Conservation (phyloP, 2,797 vertebrate genomes). For the Heteromormyrus szaboi region DNA sequence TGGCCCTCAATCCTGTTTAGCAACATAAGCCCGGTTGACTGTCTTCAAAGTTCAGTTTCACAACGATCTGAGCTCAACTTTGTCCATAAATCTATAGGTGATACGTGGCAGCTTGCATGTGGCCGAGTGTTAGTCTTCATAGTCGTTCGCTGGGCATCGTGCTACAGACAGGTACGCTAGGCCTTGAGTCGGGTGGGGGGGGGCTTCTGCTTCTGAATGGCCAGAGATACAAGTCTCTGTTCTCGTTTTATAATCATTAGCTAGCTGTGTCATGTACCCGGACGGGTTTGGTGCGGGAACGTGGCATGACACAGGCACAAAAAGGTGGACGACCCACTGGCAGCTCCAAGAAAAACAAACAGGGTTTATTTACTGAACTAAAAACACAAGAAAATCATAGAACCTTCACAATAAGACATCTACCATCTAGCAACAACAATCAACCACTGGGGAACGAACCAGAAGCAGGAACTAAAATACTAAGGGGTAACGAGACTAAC, state of each 20-base stretch:
- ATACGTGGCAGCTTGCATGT: not conserved
- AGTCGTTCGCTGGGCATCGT: not conserved
- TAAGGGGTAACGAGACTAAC: too few species aligned
- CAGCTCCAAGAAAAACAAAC: too few species aligned
- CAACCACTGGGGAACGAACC: too few species aligned
- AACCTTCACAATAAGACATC: too few species aligned
- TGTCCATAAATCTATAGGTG: not conserved
- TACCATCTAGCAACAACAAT: too few species aligned
- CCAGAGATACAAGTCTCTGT: not conserved
- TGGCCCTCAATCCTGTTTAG: not conserved
- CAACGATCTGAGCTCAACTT: not conserved
- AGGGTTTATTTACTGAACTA: too few species aligned
- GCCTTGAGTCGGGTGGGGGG: not conserved
- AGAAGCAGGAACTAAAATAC: too few species aligned
- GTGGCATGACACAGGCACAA: too few species aligned
- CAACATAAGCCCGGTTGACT: not conserved
- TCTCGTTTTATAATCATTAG: not conserved
- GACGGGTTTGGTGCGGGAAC: too few species aligned
- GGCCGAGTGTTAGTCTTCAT: not conserved
- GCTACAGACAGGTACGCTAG: not conserved
- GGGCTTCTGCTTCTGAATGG: not conserved
- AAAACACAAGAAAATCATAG: too few species aligned
- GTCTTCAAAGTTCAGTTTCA: not conserved
- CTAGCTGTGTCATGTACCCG: not conserved
- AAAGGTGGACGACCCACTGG: too few species aligned